Base-by-base conservation (phyloP, 2,797 vertebrate species). In the Salarias fasciatus region DNA sequence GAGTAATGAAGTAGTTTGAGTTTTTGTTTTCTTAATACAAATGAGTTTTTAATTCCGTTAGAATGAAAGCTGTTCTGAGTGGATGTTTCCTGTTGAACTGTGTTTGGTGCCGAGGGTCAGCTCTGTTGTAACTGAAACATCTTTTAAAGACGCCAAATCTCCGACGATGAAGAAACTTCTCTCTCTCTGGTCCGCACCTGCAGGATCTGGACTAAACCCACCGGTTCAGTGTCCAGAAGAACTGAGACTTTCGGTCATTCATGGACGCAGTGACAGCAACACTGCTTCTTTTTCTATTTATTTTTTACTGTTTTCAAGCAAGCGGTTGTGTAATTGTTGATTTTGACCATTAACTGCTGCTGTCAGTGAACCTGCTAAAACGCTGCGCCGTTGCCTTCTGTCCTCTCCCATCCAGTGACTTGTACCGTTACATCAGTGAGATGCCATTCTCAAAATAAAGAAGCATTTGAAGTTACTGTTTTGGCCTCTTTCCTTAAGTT, bases 371-470 rank as follows among this genome's bases (percentile, higher is more conserved):
- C 65, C 42, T 1, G 71, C 64, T 75, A 70, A 53, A 24, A 57
- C 2, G 50, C 64, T 61, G 38, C 29, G 3, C 71, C 55, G 53
- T 43, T 29, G 57, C 74, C 53, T 38, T 36, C 12, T 63, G 41
- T 57, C 59, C 55, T 57, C 50, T 44, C 6, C 38, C 5, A 1
- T 80, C 68, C 46, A 31, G 12, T 60, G 48, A 79, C 58, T 52
- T 55, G 12, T 49, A 54, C 49, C 31, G 12, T 57, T 53, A 64
- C 59, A 60, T 59, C 46, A 57, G 30, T 64, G 56, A 50, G 67
- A 56, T 57, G 63, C 73, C 62, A 44, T 71, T 61, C 57, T 78
- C 61, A 38, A 51, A 84, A 83, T 84, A 88, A 87, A 87, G 54
- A 80, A 56, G 63, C 40, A 28, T 84, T 80, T 63, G 31, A 80